Percentiles rank a stretch among this genome's conserved stretches.
Evolutionary conservation across 2,888 invertebrate genomes (phyloP).

Genomic region (Agrochola circellaris): DNA sequence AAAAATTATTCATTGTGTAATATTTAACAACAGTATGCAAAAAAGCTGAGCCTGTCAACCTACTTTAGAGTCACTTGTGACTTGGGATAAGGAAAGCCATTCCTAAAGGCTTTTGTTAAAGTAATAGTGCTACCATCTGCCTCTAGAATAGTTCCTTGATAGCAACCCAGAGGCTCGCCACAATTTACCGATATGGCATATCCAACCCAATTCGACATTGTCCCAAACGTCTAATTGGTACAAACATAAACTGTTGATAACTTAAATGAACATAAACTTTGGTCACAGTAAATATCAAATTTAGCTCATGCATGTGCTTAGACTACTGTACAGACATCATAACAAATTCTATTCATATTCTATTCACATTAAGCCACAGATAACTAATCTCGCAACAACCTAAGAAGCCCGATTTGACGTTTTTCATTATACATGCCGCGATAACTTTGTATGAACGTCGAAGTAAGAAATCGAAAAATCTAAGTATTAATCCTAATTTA

Average conservation of each 20-base stretch:
- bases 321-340: constrained; percentile 20
- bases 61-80: constrained; percentile 88
- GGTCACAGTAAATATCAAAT: constrained; percentile 10
- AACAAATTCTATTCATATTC: too few species aligned
- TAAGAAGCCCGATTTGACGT: too few species aligned
- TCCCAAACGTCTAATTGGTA: constrained; percentile 32
- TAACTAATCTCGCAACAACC: too few species aligned
- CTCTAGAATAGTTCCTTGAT: constrained; percentile 94
- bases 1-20: not conserved
- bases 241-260: constrained; percentile 8
- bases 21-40: not conserved
- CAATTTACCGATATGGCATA: constrained; percentile 96
- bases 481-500: too few species aligned
- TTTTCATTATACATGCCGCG: too few species aligned
- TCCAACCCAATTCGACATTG: constrained; percentile 93
- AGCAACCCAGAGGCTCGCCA: constrained; percentile 94
- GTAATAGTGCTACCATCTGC: constrained; percentile 94
- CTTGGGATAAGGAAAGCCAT: constrained; percentile 92
- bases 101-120: constrained; percentile 95
- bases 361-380: too few species aligned
- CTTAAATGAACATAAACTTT: constrained; percentile 2
- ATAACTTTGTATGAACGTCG: too few species aligned
- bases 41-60: constrained; percentile 53
- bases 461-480: too few species aligned
- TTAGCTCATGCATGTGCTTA: constrained; percentile 34